These are phyloP conservation scores for Hyles lineata DNA, from an alignment of 2,888 invertebrate genomes.

Conservation along the genomic window DNA sequence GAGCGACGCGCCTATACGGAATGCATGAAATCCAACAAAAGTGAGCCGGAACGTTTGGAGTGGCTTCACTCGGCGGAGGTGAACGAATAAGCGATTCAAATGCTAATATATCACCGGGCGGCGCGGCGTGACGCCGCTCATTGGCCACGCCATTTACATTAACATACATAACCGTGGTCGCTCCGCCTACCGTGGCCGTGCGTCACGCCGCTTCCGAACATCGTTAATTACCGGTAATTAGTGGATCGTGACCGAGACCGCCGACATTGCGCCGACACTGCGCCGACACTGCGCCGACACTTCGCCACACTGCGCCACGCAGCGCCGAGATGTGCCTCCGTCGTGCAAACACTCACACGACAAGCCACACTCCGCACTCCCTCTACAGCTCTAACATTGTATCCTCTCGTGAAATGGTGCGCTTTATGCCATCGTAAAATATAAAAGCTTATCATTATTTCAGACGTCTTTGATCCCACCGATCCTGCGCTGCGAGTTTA, in stretches of 20 bases:
- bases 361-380: background rate
- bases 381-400: conserved; percentile 8
- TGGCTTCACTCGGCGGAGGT: conserved; percentile 55
- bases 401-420: conserved; percentile 22
- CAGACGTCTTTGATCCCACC: conserved; percentile 20
- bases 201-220: conserved; percentile 75
- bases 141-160: conserved; percentile 80
- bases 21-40: conserved; percentile 72
- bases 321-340: background rate
- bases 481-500: conserved; percentile 12
- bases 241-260: conserved; percentile 66
- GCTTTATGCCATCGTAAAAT: conserved; percentile 25
- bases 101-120: conserved; percentile 84
- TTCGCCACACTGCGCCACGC: conserved; percentile 5
- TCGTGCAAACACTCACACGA: conserved; percentile 4
- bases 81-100: conserved; percentile 82
- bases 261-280: conserved; percentile 1
- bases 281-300: background rate
- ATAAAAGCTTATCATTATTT: conserved; percentile 29
- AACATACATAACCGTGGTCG: conserved; percentile 74
- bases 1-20: conserved; percentile 59
- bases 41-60: conserved; percentile 53
- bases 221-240: conserved; percentile 80
- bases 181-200: conserved; percentile 70
- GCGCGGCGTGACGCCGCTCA: conserved; percentile 74